These are phyloP conservation scores for Pygocentrus nattereri DNA, from an alignment of 2,797 vertebrate species.

Conservation along the genomic window DNA sequence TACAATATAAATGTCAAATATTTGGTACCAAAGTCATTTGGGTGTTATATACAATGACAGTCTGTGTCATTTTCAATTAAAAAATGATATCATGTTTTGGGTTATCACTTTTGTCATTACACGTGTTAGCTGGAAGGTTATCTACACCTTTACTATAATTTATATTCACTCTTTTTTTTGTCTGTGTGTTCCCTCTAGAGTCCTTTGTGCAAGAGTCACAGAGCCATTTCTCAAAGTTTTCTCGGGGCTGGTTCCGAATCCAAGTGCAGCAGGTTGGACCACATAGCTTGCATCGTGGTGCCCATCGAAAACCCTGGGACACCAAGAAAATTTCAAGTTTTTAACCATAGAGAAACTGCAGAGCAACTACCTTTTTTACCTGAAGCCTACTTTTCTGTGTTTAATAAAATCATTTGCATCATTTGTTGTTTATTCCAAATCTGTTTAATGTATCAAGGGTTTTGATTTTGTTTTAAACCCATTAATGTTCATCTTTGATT, in stretches of 20 bases:
- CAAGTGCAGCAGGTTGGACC: slow-evolving; percentile 70
- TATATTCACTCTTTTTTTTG: not conserved
- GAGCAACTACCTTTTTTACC: slow-evolving; percentile 23
- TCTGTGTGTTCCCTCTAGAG: slow-evolving; percentile 35
- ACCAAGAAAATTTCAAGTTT: slow-evolving; percentile 17
- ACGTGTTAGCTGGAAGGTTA: no score
- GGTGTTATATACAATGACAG: no score
- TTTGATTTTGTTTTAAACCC: not conserved
- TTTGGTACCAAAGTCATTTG: no score
- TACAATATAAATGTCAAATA: no score
- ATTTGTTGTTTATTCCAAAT: slow-evolving; percentile 53
- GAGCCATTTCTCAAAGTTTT: slow-evolving; percentile 67
- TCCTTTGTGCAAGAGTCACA: slow-evolving; percentile 43
- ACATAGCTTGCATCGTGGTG: slow-evolving; percentile 65
- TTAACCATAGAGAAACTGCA: slow-evolving; percentile 38
- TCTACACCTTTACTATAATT: not conserved
- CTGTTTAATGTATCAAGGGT: not conserved
- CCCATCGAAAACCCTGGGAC: slow-evolving; percentile 26
- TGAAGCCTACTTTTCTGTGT: slow-evolving; percentile 17
- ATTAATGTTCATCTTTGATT: no score
- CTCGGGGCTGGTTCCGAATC: slow-evolving; percentile 76
- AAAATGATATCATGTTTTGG: no score
- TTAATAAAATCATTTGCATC: slow-evolving; percentile 52
- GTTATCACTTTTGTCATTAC: no score
- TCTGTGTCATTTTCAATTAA: no score